A percentile compares a stretch with the other conserved stretches of the same genome.
Evolutionary conservation across 2,797 vertebrate species (phyloP).

Genomic region (Mus spretus): DNA sequence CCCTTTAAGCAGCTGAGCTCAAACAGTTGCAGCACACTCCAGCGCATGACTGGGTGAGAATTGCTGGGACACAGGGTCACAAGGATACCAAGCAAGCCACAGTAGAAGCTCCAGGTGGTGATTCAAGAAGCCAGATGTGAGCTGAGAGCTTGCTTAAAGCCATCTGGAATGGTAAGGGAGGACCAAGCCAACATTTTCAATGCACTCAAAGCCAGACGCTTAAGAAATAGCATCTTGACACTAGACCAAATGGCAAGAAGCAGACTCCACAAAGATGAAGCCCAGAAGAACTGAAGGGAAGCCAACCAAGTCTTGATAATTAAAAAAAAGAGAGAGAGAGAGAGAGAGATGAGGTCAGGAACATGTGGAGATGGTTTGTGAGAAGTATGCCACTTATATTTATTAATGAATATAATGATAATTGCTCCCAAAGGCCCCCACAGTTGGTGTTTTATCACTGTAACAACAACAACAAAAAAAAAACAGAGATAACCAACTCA

Average conservation of each 20-base stretch:
- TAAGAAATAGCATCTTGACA: neutral
- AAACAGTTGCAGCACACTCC: neutral
- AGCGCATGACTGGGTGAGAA: neutral
- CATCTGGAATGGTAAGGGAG: neutral
- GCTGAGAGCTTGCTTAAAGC: constrained; percentile 16
- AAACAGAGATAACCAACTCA: neutral
- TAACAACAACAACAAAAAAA: neutral
- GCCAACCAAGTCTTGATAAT: neutral
- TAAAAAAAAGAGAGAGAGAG: neutral
- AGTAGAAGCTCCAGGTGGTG: neutral
- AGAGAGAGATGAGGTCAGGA: no score
- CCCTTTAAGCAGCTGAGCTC: neutral
- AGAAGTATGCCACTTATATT: neutral
- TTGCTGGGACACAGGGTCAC: neutral
- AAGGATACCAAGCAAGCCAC: neutral
- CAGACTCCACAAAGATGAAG: neutral
- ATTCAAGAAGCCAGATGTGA: constrained; percentile 14
- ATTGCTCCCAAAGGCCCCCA: neutral
- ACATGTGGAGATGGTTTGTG: neutral
- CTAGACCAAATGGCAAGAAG: neutral
- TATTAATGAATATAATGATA: neutral
- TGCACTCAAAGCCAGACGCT: neutral
- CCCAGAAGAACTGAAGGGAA: neutral
- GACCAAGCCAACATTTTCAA: neutral
- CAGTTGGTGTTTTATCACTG: neutral